Base-by-base conservation (phyloP, 2,113 vertebrate genomes). In the Notothenia coriiceps region DNA sequence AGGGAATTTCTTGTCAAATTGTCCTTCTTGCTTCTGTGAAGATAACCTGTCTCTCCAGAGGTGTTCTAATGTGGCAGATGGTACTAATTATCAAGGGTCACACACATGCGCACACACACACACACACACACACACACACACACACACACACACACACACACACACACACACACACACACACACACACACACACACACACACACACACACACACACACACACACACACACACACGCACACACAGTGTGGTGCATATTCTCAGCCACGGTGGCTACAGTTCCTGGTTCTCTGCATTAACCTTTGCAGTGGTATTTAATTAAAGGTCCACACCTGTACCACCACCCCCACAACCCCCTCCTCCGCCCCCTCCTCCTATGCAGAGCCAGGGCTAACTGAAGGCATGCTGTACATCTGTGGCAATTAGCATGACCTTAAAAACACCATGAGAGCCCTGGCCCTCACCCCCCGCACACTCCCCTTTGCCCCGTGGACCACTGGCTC, bases 231-330 rank as follows among this genome's bases (percentile, higher is more conserved):
- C 66, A 59, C 51, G 72, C 43, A 20, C 29, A 74, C 74, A 47
- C 72, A 81, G 75, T 83, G 84, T 86, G 65, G 18, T 57, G 77
- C 61, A 74, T 83, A 86, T 86, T 91, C 80, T 83, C 50, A 54
- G 63, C 85, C 43, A 81, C 25, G 18, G 69, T 63, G 89, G 73
- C 85, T 89, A 81, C 51, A 87, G 76, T 90, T 87, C 86, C 86
- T 88, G 86, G 64, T 89, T 94, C 82, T 84, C 22, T 82, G 79
- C 90, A 90, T 95, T 95, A 94, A 94, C 94, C 92, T 95, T 95
- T 95, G 85, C 90, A 77, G 86, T 94, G 91, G 90, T 95, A 94
- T 94, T 95, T 95, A 95, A 95, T 95, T 94, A 95, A 94, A 94
- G 93, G 91, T 95, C 92, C 93, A 93, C 92, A 94, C 94, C 91